A percentile compares a stretch with the other conserved stretches of the same genome.
These are phyloP conservation scores for chimpanzee (Pan troglodytes) DNA, from an alignment of 2,113 vertebrate species.

Conservation along the genomic window NHGRI_mPanTro3-v2.1_pri NC_072407.2:8177501-8178000, in stretches of 20 bases:
- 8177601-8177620: no score
- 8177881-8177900: slow-evolving; percentile 4
- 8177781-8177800: slow-evolving; percentile 18
- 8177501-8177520: no score
- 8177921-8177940: slow-evolving; percentile 11
- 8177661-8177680: background rate
- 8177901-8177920: background rate
- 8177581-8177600: no score
- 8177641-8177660: background rate
- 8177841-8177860: slow-evolving; percentile 15
- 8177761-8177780: background rate
- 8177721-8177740: no score
- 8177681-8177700: background rate
- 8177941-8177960: background rate
- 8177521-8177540: no score
- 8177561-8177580: no score
- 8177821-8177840: background rate
- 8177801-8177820: background rate
- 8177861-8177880: slow-evolving; percentile 1
- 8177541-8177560: no score
- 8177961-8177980: background rate
- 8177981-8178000: background rate
- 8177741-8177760: background rate
- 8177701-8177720: no score
- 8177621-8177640: background rate